These are phyloP conservation scores for Clarias batrachus DNA, from an alignment of 2,113 vertebrate genomes.

Conservation along the genomic window DNA sequence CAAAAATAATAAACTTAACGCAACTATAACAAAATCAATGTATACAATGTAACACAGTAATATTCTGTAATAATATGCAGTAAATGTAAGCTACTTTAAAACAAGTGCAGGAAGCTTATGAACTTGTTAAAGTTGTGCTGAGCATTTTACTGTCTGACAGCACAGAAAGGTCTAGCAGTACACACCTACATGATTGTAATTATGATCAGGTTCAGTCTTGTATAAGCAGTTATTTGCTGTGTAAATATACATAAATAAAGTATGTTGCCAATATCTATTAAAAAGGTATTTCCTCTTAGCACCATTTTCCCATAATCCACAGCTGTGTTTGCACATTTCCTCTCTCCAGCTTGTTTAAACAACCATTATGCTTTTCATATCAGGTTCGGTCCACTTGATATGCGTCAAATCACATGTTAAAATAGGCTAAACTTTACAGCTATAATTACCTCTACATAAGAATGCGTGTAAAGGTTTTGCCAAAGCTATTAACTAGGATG, in stretches of 20 bases:
- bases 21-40: neutral
- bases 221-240: neutral
- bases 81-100: neutral
- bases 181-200: neutral
- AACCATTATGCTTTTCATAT: neutral
- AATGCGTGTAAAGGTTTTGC: neutral
- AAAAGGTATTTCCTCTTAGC: neutral
- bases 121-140: neutral
- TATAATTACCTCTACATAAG: neutral
- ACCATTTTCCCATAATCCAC: neutral
- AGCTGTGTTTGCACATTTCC: neutral
- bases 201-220: neutral
- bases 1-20: neutral
- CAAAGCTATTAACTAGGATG: too few species aligned
- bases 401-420: neutral
- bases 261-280: neutral
- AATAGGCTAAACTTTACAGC: neutral
- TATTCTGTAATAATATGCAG: neutral
- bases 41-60: neutral
- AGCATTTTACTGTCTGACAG: neutral
- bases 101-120: neutral
- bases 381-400: neutral
- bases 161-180: neutral
- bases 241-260: neutral
- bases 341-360: neutral